Evolutionary conservation across 2,797 vertebrate species (phyloP), one percentile per base, ranked within the genome.

Genomic region (Saxicola maurus): DNA sequence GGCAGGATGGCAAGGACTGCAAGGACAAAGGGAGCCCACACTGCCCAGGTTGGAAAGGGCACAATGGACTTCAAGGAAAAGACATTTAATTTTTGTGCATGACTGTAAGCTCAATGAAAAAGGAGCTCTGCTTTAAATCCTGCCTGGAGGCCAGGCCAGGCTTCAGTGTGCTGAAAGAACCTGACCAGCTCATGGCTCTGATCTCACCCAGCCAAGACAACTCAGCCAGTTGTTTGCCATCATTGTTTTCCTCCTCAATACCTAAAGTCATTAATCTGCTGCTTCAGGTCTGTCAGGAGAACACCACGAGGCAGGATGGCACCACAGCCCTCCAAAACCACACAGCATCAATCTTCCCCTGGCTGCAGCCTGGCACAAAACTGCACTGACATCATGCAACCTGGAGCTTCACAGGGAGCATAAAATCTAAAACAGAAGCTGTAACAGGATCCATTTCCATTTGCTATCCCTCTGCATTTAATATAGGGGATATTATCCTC

Each of bases 361-460:
- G 0, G 42, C 20, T 65, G 45, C 61, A 83, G 48, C 57, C 82
- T 64, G 76, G 87, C 87, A 62, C 14, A 38, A 78, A 91, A 35
- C 38, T 27, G 1, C 35, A 35, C 49, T 91, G 89, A 92, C 82
- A 83, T 86, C 82, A 87, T 11, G 19, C 53, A 93, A 82, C 80
- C 86, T 72, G 43, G 27, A 88, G 72, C 76, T 72, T 35, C 65
- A 13, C 4, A 17, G 62, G 55, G 19, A 87, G 69, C 52, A 27
- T 9, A 67, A 89, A 85, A 86, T 86, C 67, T 81, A 72, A 91
- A 93, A 45, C 73, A 93, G 90, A 85, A 92, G 84, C 90, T 0
- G 45, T 25, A 90, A 89, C 0, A 72, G 19, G 59, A 87, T 69
- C 68, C 2, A 1, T 64, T 92, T 87, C 78, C 56, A 86, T 86